phyloP scores from a whole-genome alignment of 2,113 vertebrate genomes.

The Callorhinus ursinus region DNA sequence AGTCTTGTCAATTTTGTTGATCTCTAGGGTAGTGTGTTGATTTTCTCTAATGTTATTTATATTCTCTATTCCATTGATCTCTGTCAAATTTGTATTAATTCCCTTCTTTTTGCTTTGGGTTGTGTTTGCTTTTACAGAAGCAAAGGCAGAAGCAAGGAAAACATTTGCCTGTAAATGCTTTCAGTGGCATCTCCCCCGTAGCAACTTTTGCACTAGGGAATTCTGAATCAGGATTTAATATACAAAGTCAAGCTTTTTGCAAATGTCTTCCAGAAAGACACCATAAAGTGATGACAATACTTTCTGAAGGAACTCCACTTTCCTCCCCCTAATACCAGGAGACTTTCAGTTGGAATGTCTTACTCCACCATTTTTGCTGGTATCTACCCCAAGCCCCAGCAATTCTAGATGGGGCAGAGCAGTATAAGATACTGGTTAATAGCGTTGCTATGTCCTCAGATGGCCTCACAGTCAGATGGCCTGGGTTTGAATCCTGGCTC shows the following conservation, averaged over 20 bases:
- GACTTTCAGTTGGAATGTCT: neutral
- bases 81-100: neutral
- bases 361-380: neutral
- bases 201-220: neutral
- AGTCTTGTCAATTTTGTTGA: neutral
- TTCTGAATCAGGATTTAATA: neutral
- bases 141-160: neutral
- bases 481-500: neutral
- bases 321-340: neutral
- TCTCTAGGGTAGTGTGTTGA: neutral
- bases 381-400: neutral
- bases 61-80: neutral
- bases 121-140: neutral
- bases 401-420: neutral
- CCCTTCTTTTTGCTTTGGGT: neutral
- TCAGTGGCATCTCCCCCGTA: neutral
- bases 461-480: neutral
- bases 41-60: neutral
- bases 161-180: neutral
- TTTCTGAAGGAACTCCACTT: neutral
- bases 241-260: neutral
- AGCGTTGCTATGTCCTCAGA: neutral
- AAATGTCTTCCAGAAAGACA: neutral
- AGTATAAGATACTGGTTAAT: neutral
- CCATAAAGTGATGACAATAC: neutral